These are phyloP conservation scores for Mystacornis crossleyi DNA, from an alignment of 2,113 vertebrate species.

Conservation along the genomic window DNA sequence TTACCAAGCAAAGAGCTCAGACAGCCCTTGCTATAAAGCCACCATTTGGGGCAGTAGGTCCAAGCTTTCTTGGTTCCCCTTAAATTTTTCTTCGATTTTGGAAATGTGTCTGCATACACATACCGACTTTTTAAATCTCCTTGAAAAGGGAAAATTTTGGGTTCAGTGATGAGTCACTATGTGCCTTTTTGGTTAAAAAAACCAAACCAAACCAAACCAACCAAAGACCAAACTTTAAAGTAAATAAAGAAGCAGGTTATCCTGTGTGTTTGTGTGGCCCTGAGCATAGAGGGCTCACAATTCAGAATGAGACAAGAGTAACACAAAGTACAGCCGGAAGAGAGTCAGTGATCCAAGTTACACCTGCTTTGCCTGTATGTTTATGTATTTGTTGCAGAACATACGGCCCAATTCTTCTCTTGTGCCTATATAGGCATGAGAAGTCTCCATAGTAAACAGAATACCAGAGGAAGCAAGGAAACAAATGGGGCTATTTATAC, in stretches of 20 bases:
- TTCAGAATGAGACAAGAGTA: neutral
- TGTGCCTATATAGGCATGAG: neutral
- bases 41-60: neutral
- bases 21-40: neutral
- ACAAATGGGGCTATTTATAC: neutral
- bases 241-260: neutral
- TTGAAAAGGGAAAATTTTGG: neutral
- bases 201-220: neutral
- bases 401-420: neutral
- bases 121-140: neutral
- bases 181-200: neutral
- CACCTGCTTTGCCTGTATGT: neutral
- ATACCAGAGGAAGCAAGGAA: neutral
- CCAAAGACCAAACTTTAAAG: neutral
- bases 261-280: neutral
- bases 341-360: neutral
- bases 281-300: neutral
- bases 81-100: neutral
- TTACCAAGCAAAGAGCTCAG: neutral
- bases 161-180: rapidly evolving
- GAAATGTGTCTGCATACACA: rapidly evolving
- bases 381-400: neutral
- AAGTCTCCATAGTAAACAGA: neutral
- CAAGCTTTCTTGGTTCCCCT: neutral
- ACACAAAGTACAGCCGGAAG: neutral